Base-by-base conservation (phyloP, 2,113 vertebrate genomes). In the Coreoperca whiteheadi region DNA sequence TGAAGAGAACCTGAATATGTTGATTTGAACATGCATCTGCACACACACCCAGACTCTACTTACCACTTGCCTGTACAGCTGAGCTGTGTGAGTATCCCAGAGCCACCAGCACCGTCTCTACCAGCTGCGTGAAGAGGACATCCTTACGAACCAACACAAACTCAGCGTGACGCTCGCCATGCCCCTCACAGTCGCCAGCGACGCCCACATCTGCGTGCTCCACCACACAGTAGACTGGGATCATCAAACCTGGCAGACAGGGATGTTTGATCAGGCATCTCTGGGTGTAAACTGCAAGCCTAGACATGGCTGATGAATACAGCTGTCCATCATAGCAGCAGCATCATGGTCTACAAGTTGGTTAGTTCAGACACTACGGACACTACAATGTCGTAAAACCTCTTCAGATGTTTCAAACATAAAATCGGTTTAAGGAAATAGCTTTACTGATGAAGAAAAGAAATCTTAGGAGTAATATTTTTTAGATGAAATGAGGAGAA, bases 171-270 rank as follows among this genome's bases (percentile, higher is more conserved):
- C 97, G 97, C 91, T 99, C 97, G 66, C 97, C 96, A 7, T 96
- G 95, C 30, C 95, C 96, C 90, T 98, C 97, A 9, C 93, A 96
- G 89, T 98, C 97, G 6, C 94, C 94, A 61, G 96, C 95, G 60
- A 94, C 93, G 82, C 95, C 95, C 79, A 94, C 83, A 0, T 98
- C 97, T 7, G 96, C 94, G 87, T 98, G 97, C 94, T 99, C 98
- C 92, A 99, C 98, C 94, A 99, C 97, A 59, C 98, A 99, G 93
- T 97, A 99, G 87, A 99, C 97, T 1, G 98, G 98, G 92, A 99
- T 97, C 97, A 98, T 99, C 95, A 98, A 90, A 90, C 98, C 98
- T 99, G 94, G 46, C 0, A 9, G 43, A 73, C 65, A 25, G n/a
- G n/a, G n/a, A n/a, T n/a, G n/a, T n/a, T 32, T 11, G 65, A 9